Evolutionary conservation across 2,113 vertebrate genomes (phyloP).

Genomic region (Mastomys natalensis): DNA sequence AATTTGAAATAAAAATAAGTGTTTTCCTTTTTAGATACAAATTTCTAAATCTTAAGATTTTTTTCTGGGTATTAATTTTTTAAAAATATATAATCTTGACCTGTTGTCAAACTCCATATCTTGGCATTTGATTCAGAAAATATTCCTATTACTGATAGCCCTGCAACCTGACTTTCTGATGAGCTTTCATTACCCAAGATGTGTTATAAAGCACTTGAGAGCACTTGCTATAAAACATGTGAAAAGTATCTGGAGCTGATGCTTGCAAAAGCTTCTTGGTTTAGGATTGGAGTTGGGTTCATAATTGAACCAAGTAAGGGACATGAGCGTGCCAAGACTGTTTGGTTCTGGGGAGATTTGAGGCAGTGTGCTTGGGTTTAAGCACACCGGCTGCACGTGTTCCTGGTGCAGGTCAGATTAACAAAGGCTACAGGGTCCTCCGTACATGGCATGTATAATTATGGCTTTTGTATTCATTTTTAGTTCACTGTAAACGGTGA

Average conservation of each 20-base stretch:
- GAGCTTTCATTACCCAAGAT: neutral
- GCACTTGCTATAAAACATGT: neutral
- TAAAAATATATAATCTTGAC: neutral
- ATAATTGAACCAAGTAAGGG: neutral
- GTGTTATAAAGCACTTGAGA: neutral
- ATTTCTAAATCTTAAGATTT: neutral
- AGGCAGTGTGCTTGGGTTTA: neutral
- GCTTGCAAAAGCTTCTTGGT: neutral
- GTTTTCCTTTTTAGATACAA: neutral
- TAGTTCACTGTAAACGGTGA: slow-evolving; percentile 16
- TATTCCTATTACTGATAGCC: neutral
- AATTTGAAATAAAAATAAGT: neutral
- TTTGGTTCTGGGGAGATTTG: neutral
- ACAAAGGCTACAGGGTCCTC: neutral
- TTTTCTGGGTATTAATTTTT: neutral
- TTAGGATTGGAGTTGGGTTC: neutral
- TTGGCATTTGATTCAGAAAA: slow-evolving; percentile 41
- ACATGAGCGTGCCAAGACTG: neutral
- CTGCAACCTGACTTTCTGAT: neutral
- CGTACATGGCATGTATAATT: neutral
- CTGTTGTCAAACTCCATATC: neutral
- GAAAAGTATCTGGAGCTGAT: neutral
- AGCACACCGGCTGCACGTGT: neutral
- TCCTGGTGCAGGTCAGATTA: neutral
- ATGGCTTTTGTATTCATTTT: neutral